phyloP scores from a whole-genome alignment of 2,113 vertebrate species.

The Haemorhous mexicanus region DNA sequence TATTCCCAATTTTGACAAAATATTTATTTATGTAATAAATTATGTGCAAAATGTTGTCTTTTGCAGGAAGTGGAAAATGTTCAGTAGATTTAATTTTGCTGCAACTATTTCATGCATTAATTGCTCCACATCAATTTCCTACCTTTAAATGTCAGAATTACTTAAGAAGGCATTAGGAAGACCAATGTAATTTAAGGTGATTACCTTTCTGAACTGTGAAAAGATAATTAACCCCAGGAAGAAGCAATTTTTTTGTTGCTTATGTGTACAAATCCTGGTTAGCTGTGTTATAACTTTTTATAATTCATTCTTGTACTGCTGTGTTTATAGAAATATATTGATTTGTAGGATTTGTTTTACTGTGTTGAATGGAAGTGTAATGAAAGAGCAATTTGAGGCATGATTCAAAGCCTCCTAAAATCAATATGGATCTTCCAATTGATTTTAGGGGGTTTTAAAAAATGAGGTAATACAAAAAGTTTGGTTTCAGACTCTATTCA shows the following conservation, averaged over 20 bases:
- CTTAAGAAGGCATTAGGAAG: neutral
- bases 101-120: neutral
- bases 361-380: conserved; percentile 7
- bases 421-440: conserved; percentile 27
- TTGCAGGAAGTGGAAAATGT: conserved; percentile 7
- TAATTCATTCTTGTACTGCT: neutral
- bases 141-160: conserved; percentile 22
- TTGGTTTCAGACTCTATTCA: conserved; percentile 1
- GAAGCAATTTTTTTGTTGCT: conserved; percentile 26
- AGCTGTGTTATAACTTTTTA: neutral
- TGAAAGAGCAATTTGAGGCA: conserved; percentile 20
- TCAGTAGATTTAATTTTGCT: conserved; percentile 9
- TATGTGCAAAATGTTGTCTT: neutral
- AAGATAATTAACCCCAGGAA: conserved; percentile 36
- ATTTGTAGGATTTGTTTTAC: conserved; percentile 46
- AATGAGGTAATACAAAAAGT: neutral
- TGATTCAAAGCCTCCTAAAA: conserved; percentile 41
- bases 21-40: neutral
- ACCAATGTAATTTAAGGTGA: conserved; percentile 6
- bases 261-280: conserved; percentile 1
- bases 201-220: conserved; percentile 17
- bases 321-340: conserved; percentile 33
- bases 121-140: neutral
- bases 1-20: neutral
- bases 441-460: conserved; percentile 12